Evolutionary conservation across 53 echinoderm and acorn worm species (phyloP).

Genomic region (Holothuria leucospilota): DNA sequence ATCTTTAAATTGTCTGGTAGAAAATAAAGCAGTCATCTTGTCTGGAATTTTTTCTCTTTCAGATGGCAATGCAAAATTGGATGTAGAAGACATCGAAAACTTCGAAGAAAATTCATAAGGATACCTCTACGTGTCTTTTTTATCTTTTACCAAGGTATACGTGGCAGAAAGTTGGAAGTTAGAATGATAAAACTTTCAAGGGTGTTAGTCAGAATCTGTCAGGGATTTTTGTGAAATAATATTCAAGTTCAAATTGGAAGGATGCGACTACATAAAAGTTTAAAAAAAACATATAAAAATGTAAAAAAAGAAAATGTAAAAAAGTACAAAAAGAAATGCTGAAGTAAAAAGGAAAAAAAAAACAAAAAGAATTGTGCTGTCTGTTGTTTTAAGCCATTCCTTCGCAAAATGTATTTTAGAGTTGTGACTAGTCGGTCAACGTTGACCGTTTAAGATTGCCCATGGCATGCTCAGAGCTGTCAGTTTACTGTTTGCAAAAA

Average conservation of each 20-base stretch:
- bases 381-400: slow-evolving; percentile 18
- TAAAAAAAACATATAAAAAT: slow-evolving; percentile 18
- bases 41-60: neutral
- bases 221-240: slow-evolving; percentile 16
- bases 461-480: too few species aligned
- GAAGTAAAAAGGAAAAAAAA: slow-evolving; percentile 7
- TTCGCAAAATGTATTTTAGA: slow-evolving; percentile 2
- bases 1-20: too few species aligned
- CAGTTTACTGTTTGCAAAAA: too few species aligned
- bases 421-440: too few species aligned
- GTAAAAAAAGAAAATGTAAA: neutral
- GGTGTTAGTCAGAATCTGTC: neutral
- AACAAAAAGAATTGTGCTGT: neutral
- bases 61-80: slow-evolving; percentile 10
- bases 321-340: slow-evolving; percentile 28
- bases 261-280: neutral
- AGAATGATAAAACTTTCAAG: neutral
- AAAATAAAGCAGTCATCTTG: too few species aligned
- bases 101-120: slow-evolving; percentile 14
- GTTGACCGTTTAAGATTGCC: too few species aligned
- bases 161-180: neutral
- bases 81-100: slow-evolving; percentile 26
- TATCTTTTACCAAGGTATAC: slow-evolving; percentile 14
- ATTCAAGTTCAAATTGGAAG: neutral
- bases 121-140: neutral